Conservation (phyloP, 92 coral and sea anemone genomes). For the Scolanthus callimorphus region DNA sequence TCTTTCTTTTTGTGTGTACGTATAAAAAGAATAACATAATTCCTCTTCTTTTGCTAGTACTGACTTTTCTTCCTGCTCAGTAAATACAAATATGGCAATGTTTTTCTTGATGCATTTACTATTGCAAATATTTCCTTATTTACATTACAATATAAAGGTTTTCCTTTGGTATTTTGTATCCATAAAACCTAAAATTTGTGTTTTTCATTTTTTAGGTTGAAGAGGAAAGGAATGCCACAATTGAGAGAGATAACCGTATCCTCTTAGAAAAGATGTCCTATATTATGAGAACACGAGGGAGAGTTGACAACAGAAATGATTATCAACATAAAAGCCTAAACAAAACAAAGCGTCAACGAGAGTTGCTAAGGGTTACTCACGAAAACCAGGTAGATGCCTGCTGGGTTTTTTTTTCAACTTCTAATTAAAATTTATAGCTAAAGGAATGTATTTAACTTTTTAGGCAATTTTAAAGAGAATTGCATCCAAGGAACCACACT, state of each 20-base stretch:
- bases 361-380: slow-evolving; percentile 88
- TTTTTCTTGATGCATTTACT: no score
- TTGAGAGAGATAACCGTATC: slow-evolving; percentile 92
- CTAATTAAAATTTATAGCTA: not conserved
- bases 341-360: slow-evolving; percentile 93
- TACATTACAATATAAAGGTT: no score
- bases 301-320: slow-evolving; percentile 96
- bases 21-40: no score
- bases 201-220: no score
- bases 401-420: no score
- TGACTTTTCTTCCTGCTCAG: no score
- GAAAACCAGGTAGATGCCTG: slow-evolving; percentile 95
- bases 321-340: slow-evolving; percentile 87
- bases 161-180: no score
- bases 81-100: no score
- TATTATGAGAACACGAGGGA: slow-evolving; percentile 90
- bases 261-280: slow-evolving; percentile 94
- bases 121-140: no score
- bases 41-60: no score
- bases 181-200: no score
- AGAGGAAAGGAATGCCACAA: slow-evolving; percentile 88
- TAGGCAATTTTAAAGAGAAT: slow-evolving; percentile 92
- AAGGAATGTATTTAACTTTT: not conserved
- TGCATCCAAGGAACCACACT: slow-evolving; percentile 89
- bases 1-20: no score